A percentile compares a stretch with the other conserved stretches of the same genome.
phyloP scores from a whole-genome alignment of 2,888 invertebrate species.

The Exocentrus adspersus region DNA sequence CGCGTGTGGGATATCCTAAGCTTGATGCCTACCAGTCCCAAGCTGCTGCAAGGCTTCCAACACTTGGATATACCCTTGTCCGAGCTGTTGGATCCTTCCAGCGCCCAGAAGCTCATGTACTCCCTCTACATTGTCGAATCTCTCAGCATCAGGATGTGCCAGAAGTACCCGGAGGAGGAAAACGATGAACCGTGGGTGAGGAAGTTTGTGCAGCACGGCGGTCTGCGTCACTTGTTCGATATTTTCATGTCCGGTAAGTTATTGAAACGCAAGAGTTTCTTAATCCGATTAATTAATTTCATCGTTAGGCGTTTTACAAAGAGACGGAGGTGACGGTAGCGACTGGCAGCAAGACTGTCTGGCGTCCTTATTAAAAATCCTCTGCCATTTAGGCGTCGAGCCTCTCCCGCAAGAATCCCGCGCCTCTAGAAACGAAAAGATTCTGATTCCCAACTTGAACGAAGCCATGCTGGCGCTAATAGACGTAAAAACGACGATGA shows the following conservation, averaged over 20 bases:
- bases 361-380: conserved; percentile 84
- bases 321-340: conserved; percentile 77
- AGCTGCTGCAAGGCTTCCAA: conserved; percentile 84
- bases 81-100: conserved; percentile 85
- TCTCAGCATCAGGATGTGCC: conserved; percentile 63
- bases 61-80: conserved; percentile 77
- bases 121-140: conserved; percentile 91
- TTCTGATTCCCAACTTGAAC: conserved; percentile 77
- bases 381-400: conserved; percentile 86
- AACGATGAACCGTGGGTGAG: conserved; percentile 72
- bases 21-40: conserved; percentile 89
- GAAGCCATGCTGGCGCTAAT: conserved; percentile 85
- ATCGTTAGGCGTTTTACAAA: conserved; percentile 77
- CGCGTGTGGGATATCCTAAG: conserved; percentile 96
- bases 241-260: conserved; percentile 86
- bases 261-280: too few species aligned
- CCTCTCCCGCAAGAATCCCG: conserved; percentile 60
- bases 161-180: conserved; percentile 44
- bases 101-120: conserved; percentile 95
- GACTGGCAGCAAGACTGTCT: conserved; percentile 97
- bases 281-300: not conserved
- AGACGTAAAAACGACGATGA: conserved; percentile 84
- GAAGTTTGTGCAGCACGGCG: conserved; percentile 87
- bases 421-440: conserved; percentile 68
- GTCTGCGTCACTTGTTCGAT: conserved; percentile 86